Evolutionary conservation across 2,888 invertebrate genomes (phyloP), one percentile per base, ranked within the genome.

Genomic region (Drosophila anceps): DNA sequence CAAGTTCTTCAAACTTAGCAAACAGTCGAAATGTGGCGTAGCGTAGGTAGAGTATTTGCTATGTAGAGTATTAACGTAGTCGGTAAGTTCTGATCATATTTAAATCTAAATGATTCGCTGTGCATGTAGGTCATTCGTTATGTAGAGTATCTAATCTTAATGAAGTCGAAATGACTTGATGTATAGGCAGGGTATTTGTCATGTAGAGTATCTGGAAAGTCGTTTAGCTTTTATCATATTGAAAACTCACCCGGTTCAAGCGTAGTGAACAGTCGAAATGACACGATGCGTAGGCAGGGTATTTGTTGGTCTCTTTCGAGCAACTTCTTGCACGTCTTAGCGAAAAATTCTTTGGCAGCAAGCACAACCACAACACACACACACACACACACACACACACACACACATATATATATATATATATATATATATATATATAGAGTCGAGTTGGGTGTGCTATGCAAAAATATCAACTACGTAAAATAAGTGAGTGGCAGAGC

Each of bases 311-410:
- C 55, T 53, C 60, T 53, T 76, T 76, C 61, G 81, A 71, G 66
- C 76, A 77, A 80, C 48, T 70, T 77, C 76, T 77, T 76, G 76
- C 66, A 63, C 39, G 63, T 54, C 54, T 54, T 27, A 27, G 54
- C 62, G 48, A 53, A 37, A 60, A 61, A 67, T 77, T 77, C 80
- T 80, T 77, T 76, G 77, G 80, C 77, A 79, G 31, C 76, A 55
- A 55, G 55, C 51, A 51, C 55, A 70, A 39, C 31, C 24, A 35
- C 64, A 20, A 58, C 65, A 61, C 33, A 55, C 41, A 48, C 46
- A 43, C 18, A 55, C 24, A 43, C n/a, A 53, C 29, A 46, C 20
- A 60, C n/a, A 44, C 43, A 15, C 51, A 35, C 51, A 51, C 20
- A 33, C 51, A 20, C 20, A 51, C 20, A 51, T 20, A 7, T 3